Conservation (phyloP, 2,113 vertebrate genomes). For the Nannospalax galili region DNA sequence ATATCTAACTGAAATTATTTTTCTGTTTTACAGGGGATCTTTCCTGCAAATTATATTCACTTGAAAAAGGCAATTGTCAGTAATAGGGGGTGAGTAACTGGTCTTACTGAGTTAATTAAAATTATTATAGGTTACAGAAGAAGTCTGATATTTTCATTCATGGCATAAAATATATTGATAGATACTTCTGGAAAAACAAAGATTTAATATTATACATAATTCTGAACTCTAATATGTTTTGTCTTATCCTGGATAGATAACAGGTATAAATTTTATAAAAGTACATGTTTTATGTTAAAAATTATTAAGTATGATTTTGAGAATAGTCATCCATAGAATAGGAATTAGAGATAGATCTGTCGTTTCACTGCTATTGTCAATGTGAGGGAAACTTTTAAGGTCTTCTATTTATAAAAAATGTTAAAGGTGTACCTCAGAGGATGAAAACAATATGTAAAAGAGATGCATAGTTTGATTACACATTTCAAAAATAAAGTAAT, state of each 20-base stretch:
- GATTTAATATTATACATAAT: conserved; percentile 39
- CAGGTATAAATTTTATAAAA: conserved; percentile 45
- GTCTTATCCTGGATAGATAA: not conserved
- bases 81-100: conserved; percentile 90
- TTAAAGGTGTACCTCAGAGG: not conserved
- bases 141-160: conserved; percentile 48
- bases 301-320: not conserved
- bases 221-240: conserved; percentile 38
- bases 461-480: not conserved
- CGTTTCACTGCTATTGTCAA: conserved; percentile 37
- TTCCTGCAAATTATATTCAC: conserved; percentile 91
- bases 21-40: conserved; percentile 88
- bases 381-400: conserved; percentile 21
- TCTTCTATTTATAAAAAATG: not conserved
- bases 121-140: not conserved
- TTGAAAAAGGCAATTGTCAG: conserved; percentile 91
- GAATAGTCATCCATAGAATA: not conserved
- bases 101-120: conserved; percentile 55
- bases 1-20: conserved; percentile 70
- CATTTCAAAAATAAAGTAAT: conserved; percentile 28
- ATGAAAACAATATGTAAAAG: not conserved
- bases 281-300: not conserved
- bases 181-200: conserved; percentile 43
- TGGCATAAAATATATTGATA: conserved; percentile 33
- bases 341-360: conserved; percentile 36